Evolutionary conservation across 2,113 vertebrate species (phyloP), one percentile per base, ranked within the genome.

Genomic region (Otolemur garnettii): DNA sequence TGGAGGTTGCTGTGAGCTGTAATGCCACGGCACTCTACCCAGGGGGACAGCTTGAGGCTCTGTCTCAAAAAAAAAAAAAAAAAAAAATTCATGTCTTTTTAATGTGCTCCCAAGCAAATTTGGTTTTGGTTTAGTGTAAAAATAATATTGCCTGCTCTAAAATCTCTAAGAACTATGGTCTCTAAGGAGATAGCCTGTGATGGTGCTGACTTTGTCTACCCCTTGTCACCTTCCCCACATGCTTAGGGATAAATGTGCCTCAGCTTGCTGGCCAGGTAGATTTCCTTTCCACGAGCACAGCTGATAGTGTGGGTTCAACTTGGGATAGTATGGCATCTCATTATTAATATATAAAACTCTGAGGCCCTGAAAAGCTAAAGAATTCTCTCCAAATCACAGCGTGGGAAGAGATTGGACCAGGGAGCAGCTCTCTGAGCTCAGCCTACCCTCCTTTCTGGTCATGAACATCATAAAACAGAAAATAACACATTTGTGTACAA

Each of bases 101-200:
- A 33, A 66, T 77, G 50, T 82, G 12, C 38, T 96, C 45, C 30
- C 68, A 78, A 96, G 83, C 28, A 91, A 91, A 85, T 81, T 5
- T 79, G 15, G 75, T 42, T 90, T 72, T 90, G 62, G 55, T 94
- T 88, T 85, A 14, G 55, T 17, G 11, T 81, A 74, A 87, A 91
- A 95, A 83, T 35, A 77, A 85, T 45, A 72, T 68, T 60, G 4
- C 35, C 38, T 42, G 33, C 66, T 75, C 68, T 57, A 78, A 94
- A 95, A 91, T 84, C 42, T 91, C 64, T 91, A 55, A 78, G 69
- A 78, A 59, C 91, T 89, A 38, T 22, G 15, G 38, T 71, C 35
- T 93, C 33, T 53, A 57, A 80, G 72, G 86, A 91, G 53, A 42
- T 53, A 2, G 50, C 71, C 71, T 35, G 11, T 86, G 69, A 72